These are phyloP conservation scores for Rhabdomys dilectus DNA, from an alignment of 2,113 vertebrate species.

Conservation along the genomic window DNA sequence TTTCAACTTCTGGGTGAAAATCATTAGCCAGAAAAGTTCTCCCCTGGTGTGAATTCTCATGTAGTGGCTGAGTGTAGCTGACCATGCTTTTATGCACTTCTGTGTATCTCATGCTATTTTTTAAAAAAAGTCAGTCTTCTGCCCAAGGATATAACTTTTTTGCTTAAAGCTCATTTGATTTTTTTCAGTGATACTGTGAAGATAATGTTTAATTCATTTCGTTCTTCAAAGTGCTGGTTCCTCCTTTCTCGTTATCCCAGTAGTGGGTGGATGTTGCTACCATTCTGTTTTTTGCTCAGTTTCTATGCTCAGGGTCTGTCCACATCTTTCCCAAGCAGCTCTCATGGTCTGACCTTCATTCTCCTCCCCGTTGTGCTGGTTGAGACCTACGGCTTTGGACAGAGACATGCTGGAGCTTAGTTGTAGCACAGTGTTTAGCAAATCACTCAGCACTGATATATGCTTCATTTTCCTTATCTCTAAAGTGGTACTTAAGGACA, in stretches of 20 bases:
- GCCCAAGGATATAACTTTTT: not conserved
- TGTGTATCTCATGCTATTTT: not conserved
- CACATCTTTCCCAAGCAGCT: not conserved
- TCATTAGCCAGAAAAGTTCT: slow-evolving; percentile 8
- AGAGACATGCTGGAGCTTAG: not conserved
- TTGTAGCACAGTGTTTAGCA: slow-evolving; percentile 22
- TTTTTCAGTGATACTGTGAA: not conserved
- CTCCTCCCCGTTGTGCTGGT: not conserved
- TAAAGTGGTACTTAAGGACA: not conserved
- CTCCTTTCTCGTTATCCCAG: slow-evolving; percentile 36
- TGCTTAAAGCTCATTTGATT: slow-evolving; percentile 21
- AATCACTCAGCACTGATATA: not conserved
- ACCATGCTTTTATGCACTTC: not conserved
- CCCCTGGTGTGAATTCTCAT: slow-evolving; percentile 1
- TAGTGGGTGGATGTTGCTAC: not conserved
- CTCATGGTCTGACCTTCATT: not conserved
- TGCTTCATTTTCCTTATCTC: slow-evolving; percentile 17
- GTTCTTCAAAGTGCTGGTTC: not conserved
- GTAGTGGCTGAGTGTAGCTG: not conserved
- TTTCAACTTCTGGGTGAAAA: slow-evolving; percentile 42
- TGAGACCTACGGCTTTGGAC: slow-evolving; percentile 7
- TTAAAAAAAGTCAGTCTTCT: slow-evolving; percentile 25
- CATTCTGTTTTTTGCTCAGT: not conserved
- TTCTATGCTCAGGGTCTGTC: not conserved
- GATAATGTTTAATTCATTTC: slow-evolving; percentile 49